Base-by-base conservation (phyloP, 2,113 vertebrate species). In the Notothenia coriiceps region DNA sequence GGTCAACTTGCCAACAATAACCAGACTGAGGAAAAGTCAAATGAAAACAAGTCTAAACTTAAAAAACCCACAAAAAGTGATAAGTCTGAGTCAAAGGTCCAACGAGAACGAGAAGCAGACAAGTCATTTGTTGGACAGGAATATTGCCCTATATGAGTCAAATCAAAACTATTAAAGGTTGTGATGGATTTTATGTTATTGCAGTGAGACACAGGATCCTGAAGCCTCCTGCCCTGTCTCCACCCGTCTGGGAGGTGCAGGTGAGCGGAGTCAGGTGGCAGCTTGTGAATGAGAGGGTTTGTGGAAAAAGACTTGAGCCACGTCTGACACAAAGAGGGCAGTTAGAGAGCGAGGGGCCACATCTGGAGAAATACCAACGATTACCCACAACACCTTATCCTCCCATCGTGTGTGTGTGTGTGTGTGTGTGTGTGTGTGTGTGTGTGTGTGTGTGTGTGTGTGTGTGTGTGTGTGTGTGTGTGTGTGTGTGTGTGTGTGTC, bases 201-300 rank as follows among this genome's bases (percentile, higher is more conserved):
- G 29, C 52, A 29, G n/a, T 76, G 54, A 77, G 52, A 59, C 13
- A 63, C 77, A 29, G 61, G 47, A 71, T 44, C 25, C 60, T 15
- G 51, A 61, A 14, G 8, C 54, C 49, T 1, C 10, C 49, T 2
- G 44, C 33, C 1, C 17, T 43, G 2, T 18, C 50, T 40, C 61
- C 68, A 6, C 65, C 60, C 55, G 71, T 70, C 85, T 68, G 77
- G 83, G 70, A 87, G 86, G 70, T 63, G 52, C 69, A 84, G 84
- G 80, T 86, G 89, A 75, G 67, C n/a, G 35, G 77, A 80, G 83
- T 88, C 87, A 91, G 90, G 90, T 88, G 75, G 84, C 86, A 74
- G 66, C 75, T 81, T 17, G 59, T 89, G 85, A 91, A 89, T 84
- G 85, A 81, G 51, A 66, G 63, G 22, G 74, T 75, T 79, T 89